Base-by-base conservation (phyloP, 1,140 invertebrate species). In the Cotesia typhae region DNA sequence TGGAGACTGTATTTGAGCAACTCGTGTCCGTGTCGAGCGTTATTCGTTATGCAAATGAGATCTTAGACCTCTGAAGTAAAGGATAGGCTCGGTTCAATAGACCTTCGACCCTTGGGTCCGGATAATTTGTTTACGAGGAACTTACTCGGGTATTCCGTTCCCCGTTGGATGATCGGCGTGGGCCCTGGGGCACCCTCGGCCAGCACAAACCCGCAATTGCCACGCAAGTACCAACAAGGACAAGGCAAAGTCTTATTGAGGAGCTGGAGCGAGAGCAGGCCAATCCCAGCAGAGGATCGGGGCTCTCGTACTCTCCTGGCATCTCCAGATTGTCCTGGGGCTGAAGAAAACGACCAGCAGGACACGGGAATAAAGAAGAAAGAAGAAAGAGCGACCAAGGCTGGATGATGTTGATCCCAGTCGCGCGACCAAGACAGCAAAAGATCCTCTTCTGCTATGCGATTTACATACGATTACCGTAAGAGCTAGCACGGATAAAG, bases 41-140 rank as follows among this genome's bases (percentile, higher is more conserved):
- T 79, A 82, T 28, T 28, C 28, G 28, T 81, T 86, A 86, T 85
- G 84, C 82, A 85, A 86, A 85, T 85, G 83, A 86, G 83, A 81
- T 79, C 77, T 75, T 77, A 80, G 80, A 83, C 81, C 77, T 28
- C 28, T 28, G 28, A 28, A 28, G 28, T 28, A 28, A 28, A 28
- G 81, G 81, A 83, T 84, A 80, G 81, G 79, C 80, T 85, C 84
- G 83, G 84, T 87, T 86, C 85, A 86, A 87, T 87, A 85, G 85
- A 86, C 85, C 84, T 86, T 85, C 85, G 84, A 87, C 85, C 85
- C 81, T 82, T 85, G 82, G 81, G 80, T 87, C 82, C 81, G 82
- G 83, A 86, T 87, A 87, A 87, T 87, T 87, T 87, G 84, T 87
- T 87, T 87, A 87, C 84, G 84, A 85, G 82, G 80, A 84, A 82